These are phyloP conservation scores for Syritta pipiens DNA, from an alignment of 2,888 invertebrate species.

Conservation along the genomic window DNA sequence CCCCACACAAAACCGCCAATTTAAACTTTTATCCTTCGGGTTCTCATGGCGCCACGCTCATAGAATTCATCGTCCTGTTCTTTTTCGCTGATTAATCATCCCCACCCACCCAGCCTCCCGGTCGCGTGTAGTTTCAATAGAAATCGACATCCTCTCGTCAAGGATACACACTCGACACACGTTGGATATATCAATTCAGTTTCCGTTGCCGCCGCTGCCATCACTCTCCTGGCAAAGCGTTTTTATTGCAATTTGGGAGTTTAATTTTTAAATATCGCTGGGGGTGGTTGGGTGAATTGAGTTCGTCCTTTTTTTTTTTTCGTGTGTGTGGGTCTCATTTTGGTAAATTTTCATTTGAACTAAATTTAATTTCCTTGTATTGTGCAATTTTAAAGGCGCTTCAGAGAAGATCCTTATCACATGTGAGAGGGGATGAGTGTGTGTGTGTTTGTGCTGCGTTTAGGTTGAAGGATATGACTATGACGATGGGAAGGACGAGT, in stretches of 20 bases:
- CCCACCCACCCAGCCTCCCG: background rate
- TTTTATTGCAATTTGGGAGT: slow-evolving; percentile 25
- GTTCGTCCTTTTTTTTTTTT: background rate
- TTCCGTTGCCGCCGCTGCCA: background rate
- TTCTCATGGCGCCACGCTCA: background rate
- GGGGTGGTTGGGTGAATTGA: background rate
- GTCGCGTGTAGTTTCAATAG: slow-evolving; percentile 36
- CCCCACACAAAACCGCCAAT: slow-evolving; percentile 49
- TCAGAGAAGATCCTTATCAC: slow-evolving; percentile 1
- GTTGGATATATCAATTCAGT: background rate
- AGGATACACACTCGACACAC: background rate
- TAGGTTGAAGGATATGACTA: slow-evolving; percentile 3
- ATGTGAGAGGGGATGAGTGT: background rate
- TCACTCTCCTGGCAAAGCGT: background rate
- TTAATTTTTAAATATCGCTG: slow-evolving; percentile 39
- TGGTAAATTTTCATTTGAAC: slow-evolving; percentile 29
- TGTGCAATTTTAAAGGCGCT: background rate
- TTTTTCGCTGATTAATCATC: slow-evolving; percentile 24
- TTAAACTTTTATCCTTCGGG: slow-evolving; percentile 43
- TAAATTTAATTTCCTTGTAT: slow-evolving; percentile 49
- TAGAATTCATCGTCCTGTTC: background rate
- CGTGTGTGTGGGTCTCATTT: background rate
- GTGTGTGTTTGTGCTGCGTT: background rate
- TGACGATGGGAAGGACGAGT: background rate
- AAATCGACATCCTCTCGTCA: slow-evolving; percentile 12